These are phyloP conservation scores for Genyomyrus donnyi DNA, from an alignment of 2,113 vertebrate genomes.

Conservation along the genomic window DNA sequence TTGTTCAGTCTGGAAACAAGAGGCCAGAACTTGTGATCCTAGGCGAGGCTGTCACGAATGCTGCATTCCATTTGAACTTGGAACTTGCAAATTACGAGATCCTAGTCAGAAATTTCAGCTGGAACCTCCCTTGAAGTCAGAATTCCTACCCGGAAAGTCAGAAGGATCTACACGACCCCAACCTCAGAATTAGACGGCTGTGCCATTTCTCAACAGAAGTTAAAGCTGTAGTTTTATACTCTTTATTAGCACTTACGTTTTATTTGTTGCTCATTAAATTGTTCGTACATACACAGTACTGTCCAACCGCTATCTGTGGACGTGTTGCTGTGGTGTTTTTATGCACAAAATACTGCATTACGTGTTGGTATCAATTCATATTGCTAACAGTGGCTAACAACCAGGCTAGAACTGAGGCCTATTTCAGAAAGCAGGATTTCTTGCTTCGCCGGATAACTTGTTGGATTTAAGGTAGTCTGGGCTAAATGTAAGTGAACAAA, in stretches of 20 bases:
- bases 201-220: too few relatives aligned
- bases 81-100: neutral
- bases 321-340: neutral
- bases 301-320: neutral
- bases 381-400: neutral
- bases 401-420: neutral
- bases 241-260: too few relatives aligned
- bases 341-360: neutral
- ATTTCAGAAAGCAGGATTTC: neutral
- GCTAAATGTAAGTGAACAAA: neutral
- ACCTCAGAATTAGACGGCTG: too few relatives aligned
- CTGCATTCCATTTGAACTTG: neutral
- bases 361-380: neutral
- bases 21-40: neutral
- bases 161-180: too few relatives aligned
- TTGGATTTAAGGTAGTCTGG: neutral
- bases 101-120: neutral
- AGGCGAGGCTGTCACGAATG: constrained; percentile 29
- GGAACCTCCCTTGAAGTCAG: too few relatives aligned
- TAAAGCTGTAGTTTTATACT: too few relatives aligned
- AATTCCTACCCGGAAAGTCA: too few relatives aligned
- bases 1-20: neutral
- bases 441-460: neutral
- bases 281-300: neutral
- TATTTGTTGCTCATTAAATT: neutral